Evolutionary conservation across 2,888 invertebrate species (phyloP), one percentile per base, ranked within the genome.

Genomic region (Neoaliturus tenellus): DNA sequence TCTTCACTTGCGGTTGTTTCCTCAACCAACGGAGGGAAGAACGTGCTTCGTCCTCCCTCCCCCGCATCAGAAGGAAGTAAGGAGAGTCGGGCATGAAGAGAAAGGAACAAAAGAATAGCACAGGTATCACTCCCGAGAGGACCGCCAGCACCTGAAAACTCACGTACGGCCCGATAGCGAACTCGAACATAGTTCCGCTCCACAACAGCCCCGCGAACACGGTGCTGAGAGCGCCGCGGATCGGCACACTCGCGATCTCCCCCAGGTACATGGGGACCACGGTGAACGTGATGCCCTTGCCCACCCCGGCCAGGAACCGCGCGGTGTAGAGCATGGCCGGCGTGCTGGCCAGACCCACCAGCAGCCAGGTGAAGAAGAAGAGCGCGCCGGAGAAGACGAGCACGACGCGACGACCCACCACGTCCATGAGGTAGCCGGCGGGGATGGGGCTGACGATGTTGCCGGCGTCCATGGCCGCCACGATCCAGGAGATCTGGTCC

Each of bases 41-140:
- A 12, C 55, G 78, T 2, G 86, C 87, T 25, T 85, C 67, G 5
- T 81, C 80, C 1, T 91, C 87, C 28, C 91, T 90, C 0, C 91
- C 92, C 81, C 91, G 91, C 89, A 92, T 93, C 48, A 94, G 88
- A 51, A 94, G 90, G 86, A 92, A 93, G 86, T 93, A 93, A 0
- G 94, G 94, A 0, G 94, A 93, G 87, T 94, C 94, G 0, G 94
- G 94, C 90, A 93, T 92, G 92, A 93, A 93, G 10, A 90, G 83
- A 87, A 93, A 93, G 0, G 91, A 89, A 0, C 91, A 48, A 39
- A 92, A 90, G 84, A 92, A 93, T 25, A 91, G 84, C 0, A 92
- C 86, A 0, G 93, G 93, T 51, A 85, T 81, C 12, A 75, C 25
- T 12, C 81, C 71, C 1, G 84, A 83, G 35, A 85, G 62, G 12